Conservation (phyloP, 2,797 vertebrate species). For the Alouatta caraya region DNA sequence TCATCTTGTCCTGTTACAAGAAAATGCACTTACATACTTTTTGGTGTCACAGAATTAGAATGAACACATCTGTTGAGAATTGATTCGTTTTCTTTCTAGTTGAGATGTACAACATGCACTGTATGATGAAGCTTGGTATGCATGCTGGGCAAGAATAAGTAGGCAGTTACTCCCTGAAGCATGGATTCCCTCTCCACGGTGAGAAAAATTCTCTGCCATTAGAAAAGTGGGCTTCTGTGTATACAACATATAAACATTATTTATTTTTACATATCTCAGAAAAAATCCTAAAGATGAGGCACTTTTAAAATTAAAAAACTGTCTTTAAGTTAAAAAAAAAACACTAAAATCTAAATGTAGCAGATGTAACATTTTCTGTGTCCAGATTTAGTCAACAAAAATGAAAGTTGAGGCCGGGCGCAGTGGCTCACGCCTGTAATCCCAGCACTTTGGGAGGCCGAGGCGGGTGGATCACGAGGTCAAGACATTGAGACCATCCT, state of each 20-base stretch:
- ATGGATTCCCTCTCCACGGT: background rate
- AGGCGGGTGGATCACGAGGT: too few species aligned
- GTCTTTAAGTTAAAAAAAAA: background rate
- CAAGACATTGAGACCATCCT: too few species aligned
- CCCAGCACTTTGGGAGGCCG: too few species aligned
- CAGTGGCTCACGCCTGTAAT: too few species aligned
- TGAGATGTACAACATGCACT: slow-evolving; percentile 26
- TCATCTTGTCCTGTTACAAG: background rate
- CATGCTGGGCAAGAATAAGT: background rate
- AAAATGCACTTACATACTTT: slow-evolving; percentile 57
- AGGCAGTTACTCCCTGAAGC: background rate
- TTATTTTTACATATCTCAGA: background rate
- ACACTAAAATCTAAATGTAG: background rate
- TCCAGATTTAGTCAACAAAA: background rate
- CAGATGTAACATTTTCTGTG: background rate
- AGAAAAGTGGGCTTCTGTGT: background rate
- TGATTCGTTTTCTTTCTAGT: slow-evolving; percentile 56
- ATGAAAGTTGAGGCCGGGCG: background rate
- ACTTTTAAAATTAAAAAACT: background rate
- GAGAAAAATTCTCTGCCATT: background rate
- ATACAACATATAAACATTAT: background rate
- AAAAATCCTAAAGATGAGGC: background rate
- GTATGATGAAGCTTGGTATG: background rate
- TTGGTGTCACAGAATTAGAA: slow-evolving; percentile 59
- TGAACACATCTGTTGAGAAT: slow-evolving; percentile 58